phyloP scores from a whole-genome alignment of 2,888 invertebrate genomes.

The Alloscopus bannaensis region DNA sequence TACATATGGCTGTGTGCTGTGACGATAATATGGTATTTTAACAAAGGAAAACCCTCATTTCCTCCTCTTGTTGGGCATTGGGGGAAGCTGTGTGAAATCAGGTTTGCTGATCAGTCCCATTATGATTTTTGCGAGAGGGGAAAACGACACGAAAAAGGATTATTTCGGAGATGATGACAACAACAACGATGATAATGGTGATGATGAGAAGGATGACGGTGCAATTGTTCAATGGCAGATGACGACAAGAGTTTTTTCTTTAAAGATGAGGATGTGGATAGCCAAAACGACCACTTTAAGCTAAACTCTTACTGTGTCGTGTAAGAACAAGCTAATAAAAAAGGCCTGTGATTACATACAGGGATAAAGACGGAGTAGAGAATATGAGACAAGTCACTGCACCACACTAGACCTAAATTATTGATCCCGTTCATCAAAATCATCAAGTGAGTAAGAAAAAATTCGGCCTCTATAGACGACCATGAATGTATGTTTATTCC shows the following conservation, averaged over 20 bases:
- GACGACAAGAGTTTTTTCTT: no score
- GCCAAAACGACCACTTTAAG: not conserved
- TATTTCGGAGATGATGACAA: not conserved
- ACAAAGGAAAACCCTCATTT: no score
- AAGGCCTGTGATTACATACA: not conserved
- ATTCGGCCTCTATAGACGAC: no score
- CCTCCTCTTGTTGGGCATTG: no score
- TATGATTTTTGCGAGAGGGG: slow-evolving; percentile 3
- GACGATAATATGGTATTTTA: no score
- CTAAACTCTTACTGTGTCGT: not conserved
- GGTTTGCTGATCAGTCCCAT: slow-evolving; percentile 18
- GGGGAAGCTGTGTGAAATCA: slow-evolving; percentile 28
- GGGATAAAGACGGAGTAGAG: not conserved
- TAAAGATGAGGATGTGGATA: slow-evolving; percentile 8
- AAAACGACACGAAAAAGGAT: not conserved
- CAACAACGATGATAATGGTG: not conserved
- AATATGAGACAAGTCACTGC: slow-evolving; percentile 27
- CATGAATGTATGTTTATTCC: not conserved
- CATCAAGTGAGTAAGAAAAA: no score
- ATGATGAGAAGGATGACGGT: slow-evolving; percentile 36
- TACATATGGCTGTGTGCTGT: not conserved
- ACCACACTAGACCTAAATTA: slow-evolving; percentile 39
- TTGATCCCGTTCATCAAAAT: slow-evolving; percentile 51
- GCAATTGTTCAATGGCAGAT: slow-evolving; percentile 11
- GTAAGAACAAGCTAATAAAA: slow-evolving; percentile 3